Percentiles rank a stretch among this genome's conserved stretches.
Conservation (phyloP, 2,888 invertebrate genomes). For the Drosophila mettleri region DNA sequence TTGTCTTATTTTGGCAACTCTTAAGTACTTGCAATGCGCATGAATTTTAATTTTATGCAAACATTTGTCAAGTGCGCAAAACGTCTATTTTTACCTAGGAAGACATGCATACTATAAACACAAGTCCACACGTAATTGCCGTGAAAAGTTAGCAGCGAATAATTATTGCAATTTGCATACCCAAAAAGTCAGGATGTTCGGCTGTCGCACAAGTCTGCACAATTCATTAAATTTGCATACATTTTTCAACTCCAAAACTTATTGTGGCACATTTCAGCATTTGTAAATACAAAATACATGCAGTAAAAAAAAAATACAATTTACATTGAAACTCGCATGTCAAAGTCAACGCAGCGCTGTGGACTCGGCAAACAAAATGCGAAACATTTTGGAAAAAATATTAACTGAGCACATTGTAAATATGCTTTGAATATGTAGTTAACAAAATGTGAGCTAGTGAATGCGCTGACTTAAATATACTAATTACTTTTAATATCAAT, state of each 20-base stretch:
- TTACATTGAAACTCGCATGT: conserved; percentile 46
- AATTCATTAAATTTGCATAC: conserved; percentile 68
- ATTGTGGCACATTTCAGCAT: conserved; percentile 16
- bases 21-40: conserved; percentile 59
- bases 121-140: conserved; percentile 49
- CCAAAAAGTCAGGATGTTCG: conserved; percentile 8
- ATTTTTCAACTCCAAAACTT: conserved; percentile 28
- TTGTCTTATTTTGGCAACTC: conserved; percentile 67
- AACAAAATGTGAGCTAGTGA: background rate
- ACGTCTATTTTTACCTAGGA: conserved; percentile 21
- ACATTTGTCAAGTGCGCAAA: conserved; percentile 49
- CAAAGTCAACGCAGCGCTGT: conserved; percentile 46
- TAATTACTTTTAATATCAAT: background rate
- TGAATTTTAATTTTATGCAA: conserved; percentile 74
- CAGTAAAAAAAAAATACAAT: conserved; percentile 37
- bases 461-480: conserved; percentile 32
- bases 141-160: conserved; percentile 57
- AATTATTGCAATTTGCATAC: conserved; percentile 62
- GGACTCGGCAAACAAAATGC: conserved; percentile 50
- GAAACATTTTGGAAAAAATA: conserved; percentile 24
- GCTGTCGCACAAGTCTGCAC: background rate
- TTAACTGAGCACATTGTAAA: conserved; percentile 29
- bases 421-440: conserved; percentile 2
- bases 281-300: conserved; percentile 20
- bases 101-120: conserved; percentile 10